Percentiles rank a stretch among this genome's conserved stretches.
Evolutionary conservation across 2,888 invertebrate species (phyloP).

Genomic region (Brachylomia viminalis): DNA sequence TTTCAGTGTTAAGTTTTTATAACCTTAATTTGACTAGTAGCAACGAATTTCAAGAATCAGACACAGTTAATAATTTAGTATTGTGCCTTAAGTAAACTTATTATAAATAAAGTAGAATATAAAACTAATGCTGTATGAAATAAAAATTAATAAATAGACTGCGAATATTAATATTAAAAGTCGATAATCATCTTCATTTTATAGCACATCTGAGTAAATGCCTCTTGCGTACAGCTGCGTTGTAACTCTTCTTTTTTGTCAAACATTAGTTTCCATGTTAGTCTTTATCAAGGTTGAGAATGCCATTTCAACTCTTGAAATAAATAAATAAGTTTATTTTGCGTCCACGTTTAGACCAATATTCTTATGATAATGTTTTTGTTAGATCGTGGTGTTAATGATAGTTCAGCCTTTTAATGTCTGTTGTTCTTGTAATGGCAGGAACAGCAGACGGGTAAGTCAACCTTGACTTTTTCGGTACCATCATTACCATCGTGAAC

Average conservation of each 20-base stretch:
- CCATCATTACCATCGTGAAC: constrained; percentile 75
- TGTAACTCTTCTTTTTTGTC: neutral
- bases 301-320: neutral
- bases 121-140: neutral
- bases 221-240: neutral
- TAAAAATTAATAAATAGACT: neutral
- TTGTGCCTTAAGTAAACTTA: constrained; percentile 15
- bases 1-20: constrained; percentile 7
- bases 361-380: neutral
- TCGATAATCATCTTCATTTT: neutral
- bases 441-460: constrained; percentile 84
- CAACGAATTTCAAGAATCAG: constrained; percentile 21
- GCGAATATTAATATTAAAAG: neutral
- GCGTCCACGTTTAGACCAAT: neutral
- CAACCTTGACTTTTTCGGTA: constrained; percentile 75
- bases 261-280: neutral
- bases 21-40: constrained; percentile 52
- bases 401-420: constrained; percentile 17
- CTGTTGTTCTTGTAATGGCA: constrained; percentile 77
- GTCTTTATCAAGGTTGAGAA: neutral
- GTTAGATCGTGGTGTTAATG: neutral
- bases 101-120: neutral
- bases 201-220: neutral
- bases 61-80: constrained; percentile 25
- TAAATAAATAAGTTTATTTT: neutral